These are phyloP conservation scores for Palloptera scutellata DNA, from an alignment of 2,888 invertebrate species.

Conservation along the genomic window DNA sequence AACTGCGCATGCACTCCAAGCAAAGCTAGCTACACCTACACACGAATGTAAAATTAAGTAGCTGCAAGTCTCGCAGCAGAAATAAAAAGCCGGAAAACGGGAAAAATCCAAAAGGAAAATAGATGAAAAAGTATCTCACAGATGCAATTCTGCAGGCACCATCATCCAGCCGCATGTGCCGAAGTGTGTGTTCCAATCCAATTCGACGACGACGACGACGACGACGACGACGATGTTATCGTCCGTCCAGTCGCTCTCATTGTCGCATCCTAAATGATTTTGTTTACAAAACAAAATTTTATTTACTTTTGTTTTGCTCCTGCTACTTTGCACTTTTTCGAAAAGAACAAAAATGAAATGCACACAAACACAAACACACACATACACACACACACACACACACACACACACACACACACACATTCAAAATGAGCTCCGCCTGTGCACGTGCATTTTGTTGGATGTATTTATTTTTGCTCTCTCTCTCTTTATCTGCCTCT, in stretches of 20 bases:
- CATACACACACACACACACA: neutral
- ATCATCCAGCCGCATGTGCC: neutral
- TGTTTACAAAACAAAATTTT: slow-evolving; percentile 29
- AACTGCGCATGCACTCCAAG: slow-evolving; percentile 55
- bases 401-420: too few species aligned
- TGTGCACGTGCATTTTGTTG: slow-evolving; percentile 34
- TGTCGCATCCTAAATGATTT: slow-evolving; percentile 27
- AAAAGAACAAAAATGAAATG: neutral
- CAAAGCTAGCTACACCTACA: slow-evolving; percentile 42
- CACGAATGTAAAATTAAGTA: slow-evolving; percentile 23
- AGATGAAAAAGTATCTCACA: slow-evolving; percentile 8
- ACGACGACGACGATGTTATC: neutral
- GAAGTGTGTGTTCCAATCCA: neutral
- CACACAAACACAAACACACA: too few species aligned
- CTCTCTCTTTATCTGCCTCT: too few species aligned
- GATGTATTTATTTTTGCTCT: neutral
- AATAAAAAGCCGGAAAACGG: neutral
- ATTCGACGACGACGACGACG: slow-evolving; percentile 3
- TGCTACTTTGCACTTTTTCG: neutral
- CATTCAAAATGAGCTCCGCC: slow-evolving; percentile 36
- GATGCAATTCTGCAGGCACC: slow-evolving; percentile 13
- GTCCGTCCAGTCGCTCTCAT: neutral
- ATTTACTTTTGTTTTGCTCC: neutral
- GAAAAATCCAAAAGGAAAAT: slow-evolving; percentile 15
- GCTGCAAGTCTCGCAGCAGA: slow-evolving; percentile 4